Base-by-base conservation (phyloP, 1,140 invertebrate species). In the Eurosta solidaginis region DNA sequence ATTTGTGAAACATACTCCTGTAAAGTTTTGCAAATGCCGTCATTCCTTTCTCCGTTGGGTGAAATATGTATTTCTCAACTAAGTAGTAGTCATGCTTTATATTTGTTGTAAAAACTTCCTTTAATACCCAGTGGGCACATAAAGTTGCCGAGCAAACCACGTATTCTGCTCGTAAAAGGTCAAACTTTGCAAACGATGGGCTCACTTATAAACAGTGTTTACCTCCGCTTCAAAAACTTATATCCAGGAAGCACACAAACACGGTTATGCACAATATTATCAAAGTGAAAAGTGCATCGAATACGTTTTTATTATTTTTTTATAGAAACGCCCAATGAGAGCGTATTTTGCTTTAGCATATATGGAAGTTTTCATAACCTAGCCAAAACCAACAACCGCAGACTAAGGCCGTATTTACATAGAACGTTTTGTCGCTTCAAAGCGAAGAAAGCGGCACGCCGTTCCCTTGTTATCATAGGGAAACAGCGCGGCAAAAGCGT, bases 101-200 rank as follows among this genome's bases (percentile, higher is more conserved):
- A 68, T 68, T 68, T 68, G 59, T 68, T 68, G 29, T 68, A 68
- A 68, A 68, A 68, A 68, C 59, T 68, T 68, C 33, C 59, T 4
- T 36, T 20, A 68, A 68, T 40, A 40, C 59, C 59, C 59, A 68
- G n/a, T 68, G 59, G 59, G 22, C 59, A 17, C 33, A 5, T 36
- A 68, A 17, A 68, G 59, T 68, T 68, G 59, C 59, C n/a, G 14
- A 68, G 59, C 59, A n/a, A n/a, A n/a, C n/a, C 22, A 68, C 59
- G 59, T 36, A 68, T n/a, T 40, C 59, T 17, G 10, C 59, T 68
- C 27, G 12, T 22, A 68, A 59, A 68, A 40, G 54, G 54, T 33
- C 54, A 63, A 63, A 63, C 54, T 63, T 63, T 63, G 14, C 54
- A 63, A n/a, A 36, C 54, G 14, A 63, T 63, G 20, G 33, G 29